Base-by-base conservation (phyloP, 35 echinoderm and acorn worm genomes). In the Nesometra sesokonis region DNA sequence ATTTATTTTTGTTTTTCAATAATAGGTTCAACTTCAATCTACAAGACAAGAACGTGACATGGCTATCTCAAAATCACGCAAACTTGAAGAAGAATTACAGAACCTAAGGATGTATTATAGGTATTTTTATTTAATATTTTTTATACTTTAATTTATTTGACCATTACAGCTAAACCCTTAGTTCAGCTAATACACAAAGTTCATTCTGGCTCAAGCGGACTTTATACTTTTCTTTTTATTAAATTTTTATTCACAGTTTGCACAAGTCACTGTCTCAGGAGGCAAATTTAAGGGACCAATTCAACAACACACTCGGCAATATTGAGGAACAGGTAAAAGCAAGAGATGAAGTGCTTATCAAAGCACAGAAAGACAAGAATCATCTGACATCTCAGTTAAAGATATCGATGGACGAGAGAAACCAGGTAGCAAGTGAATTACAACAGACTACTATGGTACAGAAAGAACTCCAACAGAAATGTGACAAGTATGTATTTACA, bases 221-320 rank as follows among this genome's bases (percentile, higher is more conserved):
- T 67, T 67, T 67, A 67, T 67, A 67, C 13, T 13, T 67, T 67
- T 13, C n/a, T 67, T 13, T 67, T 13, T 13, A 13, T 67, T 67
- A 13, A 13, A 67, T n/a, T 67, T 67, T 67, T 67, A 13, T 8
- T 5, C 77, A 78, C 77, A 30, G 96, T 85, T 93, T 99, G 36
- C 96, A 99, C 77, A 93, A 99, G 84, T 99, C 96, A 17, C 78
- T 99, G 29, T 94, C 96, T n/a, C 96, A 99, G 35, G 96, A 99
- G 43, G 84, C 84, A 15, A 77, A 90, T 32, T 82, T 94, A 0
- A 81, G 96, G 39, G 96, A 99, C 77, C 90, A 94, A 57, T 99
- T 99, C 78, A 99, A 99, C 89, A 92, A 92, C 78, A 94, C 92
- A 34, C 80, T 99, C 27, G 87, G 90, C 23, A 90, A 34, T 32